These are phyloP conservation scores for Drosophila pseudotalamancana DNA, from an alignment of 2,888 invertebrate genomes.

Conservation along the genomic window DNA sequence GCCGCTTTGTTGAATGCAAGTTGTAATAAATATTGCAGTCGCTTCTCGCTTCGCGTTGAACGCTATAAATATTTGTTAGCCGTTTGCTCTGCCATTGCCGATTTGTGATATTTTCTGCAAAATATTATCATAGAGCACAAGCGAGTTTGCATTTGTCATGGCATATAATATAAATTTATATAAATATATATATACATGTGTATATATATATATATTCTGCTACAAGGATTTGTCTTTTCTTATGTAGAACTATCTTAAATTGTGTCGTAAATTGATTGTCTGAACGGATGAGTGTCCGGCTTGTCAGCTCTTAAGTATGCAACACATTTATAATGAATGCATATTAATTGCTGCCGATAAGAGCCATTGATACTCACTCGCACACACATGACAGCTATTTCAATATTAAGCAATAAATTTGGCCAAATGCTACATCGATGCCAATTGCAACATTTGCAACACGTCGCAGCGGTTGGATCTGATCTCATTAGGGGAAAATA, in stretches of 20 bases:
- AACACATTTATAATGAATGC: slow-evolving; percentile 67
- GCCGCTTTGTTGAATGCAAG: slow-evolving; percentile 59
- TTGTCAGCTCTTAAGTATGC: slow-evolving; percentile 49
- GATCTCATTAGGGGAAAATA: slow-evolving; percentile 32
- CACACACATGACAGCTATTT: slow-evolving; percentile 39
- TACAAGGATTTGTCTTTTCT: slow-evolving; percentile 6
- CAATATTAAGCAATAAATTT: slow-evolving; percentile 65
- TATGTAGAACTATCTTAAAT: slow-evolving; percentile 12
- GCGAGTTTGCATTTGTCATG: slow-evolving; percentile 51
- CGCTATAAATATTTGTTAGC: slow-evolving; percentile 75
- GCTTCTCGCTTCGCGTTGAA: slow-evolving; percentile 42
- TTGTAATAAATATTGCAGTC: slow-evolving; percentile 73
- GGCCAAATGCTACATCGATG: slow-evolving; percentile 67
- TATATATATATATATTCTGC: not conserved
- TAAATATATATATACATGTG: not conserved
- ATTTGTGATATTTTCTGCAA: slow-evolving; percentile 76
- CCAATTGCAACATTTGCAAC: slow-evolving; percentile 55
- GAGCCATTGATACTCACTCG: slow-evolving; percentile 8
- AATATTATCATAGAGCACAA: slow-evolving; percentile 60
- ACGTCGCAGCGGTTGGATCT: not conserved
- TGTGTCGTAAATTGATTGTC: slow-evolving; percentile 41
- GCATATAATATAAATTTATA: slow-evolving; percentile 11
- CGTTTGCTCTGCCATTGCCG: slow-evolving; percentile 68
- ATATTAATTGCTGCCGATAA: slow-evolving; percentile 66
- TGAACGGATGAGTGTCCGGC: slow-evolving; percentile 15